These are phyloP conservation scores for Oceanites oceanicus DNA, from an alignment of 2,113 vertebrate species.

Conservation along the genomic window DNA sequence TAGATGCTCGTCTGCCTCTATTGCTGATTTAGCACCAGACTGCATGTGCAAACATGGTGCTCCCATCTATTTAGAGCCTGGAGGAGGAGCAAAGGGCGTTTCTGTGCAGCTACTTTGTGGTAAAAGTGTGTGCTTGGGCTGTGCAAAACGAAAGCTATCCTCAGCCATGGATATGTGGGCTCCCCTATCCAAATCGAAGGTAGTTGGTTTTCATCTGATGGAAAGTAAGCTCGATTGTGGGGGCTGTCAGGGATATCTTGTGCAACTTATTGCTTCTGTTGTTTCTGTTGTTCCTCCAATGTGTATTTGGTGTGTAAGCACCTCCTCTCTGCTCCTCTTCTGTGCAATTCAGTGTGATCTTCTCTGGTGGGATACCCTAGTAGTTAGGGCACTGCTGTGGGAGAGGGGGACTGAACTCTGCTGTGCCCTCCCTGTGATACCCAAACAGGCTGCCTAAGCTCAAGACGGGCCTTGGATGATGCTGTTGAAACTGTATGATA, in stretches of 20 bases:
- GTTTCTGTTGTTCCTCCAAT: neutral
- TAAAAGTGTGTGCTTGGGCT: neutral
- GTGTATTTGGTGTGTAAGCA: fast-evolving
- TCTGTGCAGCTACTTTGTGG: neutral
- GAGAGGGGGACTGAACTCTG: neutral
- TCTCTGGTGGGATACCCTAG: neutral
- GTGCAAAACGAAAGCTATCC: neutral
- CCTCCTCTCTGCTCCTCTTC: neutral
- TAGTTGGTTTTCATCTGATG: neutral
- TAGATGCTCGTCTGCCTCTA: fast-evolving
- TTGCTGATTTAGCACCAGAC: neutral
- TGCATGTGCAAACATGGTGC: neutral
- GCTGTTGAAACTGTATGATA: neutral
- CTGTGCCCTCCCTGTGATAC: neutral
- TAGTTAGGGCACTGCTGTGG: neutral
- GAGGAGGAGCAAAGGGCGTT: neutral
- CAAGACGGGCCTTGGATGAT: neutral
- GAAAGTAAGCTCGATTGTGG: neutral
- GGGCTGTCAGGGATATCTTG: neutral
- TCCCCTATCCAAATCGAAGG: neutral
- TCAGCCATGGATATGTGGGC: neutral
- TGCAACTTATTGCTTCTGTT: neutral
- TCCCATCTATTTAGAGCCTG: neutral
- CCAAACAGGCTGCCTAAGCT: neutral
- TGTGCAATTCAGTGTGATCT: neutral